phyloP scores from a whole-genome alignment of 2,113 vertebrate genomes.

The Ceyx margarethae region DNA sequence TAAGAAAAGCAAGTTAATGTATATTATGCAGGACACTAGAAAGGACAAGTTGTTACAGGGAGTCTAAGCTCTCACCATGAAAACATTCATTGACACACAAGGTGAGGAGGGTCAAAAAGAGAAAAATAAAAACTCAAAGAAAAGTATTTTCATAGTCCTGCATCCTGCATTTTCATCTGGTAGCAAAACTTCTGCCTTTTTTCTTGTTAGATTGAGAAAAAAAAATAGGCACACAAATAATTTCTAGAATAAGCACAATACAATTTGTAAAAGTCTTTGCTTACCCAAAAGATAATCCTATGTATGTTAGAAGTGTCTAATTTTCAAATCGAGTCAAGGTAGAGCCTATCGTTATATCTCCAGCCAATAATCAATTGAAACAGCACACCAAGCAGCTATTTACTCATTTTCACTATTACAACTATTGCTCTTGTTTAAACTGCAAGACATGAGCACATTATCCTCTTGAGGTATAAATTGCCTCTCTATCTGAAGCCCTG shows the following conservation, averaged over 20 bases:
- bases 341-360: not conserved
- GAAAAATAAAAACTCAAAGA: not conserved
- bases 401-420: not conserved
- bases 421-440: not conserved
- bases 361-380: not conserved
- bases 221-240: not conserved
- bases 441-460: not conserved
- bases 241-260: not conserved
- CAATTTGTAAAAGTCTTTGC: not conserved
- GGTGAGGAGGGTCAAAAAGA: not conserved
- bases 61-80: not conserved
- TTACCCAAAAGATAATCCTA: not conserved
- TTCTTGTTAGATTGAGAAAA: not conserved
- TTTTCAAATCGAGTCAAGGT: not conserved
- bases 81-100: not conserved
- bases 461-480: not conserved
- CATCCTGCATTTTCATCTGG: not conserved
- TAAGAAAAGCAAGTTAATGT: not conserved
- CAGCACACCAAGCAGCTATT: not conserved
- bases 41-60: not conserved
- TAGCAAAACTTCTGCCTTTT: not conserved
- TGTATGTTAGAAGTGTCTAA: not conserved
- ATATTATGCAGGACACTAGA: not conserved
- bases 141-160: not conserved
- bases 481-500: not conserved